Base-by-base conservation (phyloP, 2,113 vertebrate genomes). In the Rhabdomys dilectus region DNA sequence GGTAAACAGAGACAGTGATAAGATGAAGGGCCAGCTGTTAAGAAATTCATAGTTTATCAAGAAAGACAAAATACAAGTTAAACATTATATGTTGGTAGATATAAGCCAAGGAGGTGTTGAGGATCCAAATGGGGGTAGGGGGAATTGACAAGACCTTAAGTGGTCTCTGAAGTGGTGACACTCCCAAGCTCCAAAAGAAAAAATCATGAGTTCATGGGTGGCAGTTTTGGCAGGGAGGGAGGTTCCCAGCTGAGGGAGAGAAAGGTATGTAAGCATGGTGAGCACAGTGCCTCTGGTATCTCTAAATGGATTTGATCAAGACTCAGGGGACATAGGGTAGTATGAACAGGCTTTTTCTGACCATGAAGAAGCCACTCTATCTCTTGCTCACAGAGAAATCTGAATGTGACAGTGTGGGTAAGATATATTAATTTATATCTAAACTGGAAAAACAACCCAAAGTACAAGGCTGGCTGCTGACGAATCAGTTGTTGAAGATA, bases 381-480 rank as follows among this genome's bases (percentile, higher is more conserved):
- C n/a, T 96, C 88, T 86, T 81, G 88, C 60, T 97, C 96, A 88
- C 58, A 89, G 81, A 72, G 58, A 70, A 88, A 78, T 91, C 92
- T 95, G 66, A 64, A 80, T 64, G 22, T 45, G 34, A 85, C 73
- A 90, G 53, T 0, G 0, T 93, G 56, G 88, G 78, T 64, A 76
- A 91, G 56, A 80, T 64, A 70, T 92, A 94, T 94, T 95, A 96
- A 92, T 97, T 98, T 92, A 66, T 94, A 86, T 72, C 34, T 91
- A 81, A 26, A 24, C 75, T 92, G 36, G 76, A 73, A 92, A 97
- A 95, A 97, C 91, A 96, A 72, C 88, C 95, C 84, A 58, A 88
- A 93, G 64, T 88, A 73, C 88, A 87, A 84, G 81, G 45, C 88
- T 91, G 81, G 70, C 70, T 96, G 95, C 96, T 97, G 97, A 96